Conservation (phyloP, 2,888 invertebrate species). For the Actias luna region DNA sequence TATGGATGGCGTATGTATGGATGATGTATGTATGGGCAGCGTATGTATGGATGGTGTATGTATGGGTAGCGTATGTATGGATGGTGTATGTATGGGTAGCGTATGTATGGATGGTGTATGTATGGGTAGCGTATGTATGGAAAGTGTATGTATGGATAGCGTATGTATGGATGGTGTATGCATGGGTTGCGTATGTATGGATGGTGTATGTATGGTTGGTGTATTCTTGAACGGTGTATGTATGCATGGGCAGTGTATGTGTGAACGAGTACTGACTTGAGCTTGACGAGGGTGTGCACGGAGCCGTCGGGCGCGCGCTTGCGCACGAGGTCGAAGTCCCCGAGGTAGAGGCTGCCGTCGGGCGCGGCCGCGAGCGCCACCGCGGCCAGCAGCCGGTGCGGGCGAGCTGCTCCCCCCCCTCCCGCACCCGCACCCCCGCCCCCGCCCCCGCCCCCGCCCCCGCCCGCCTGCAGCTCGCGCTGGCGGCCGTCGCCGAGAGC, state of each 20-base stretch:
- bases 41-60: not conserved
- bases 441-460: slow-evolving; percentile 91
- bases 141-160: no score
- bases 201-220: not conserved
- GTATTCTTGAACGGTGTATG: not conserved
- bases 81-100: no score
- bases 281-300: slow-evolving; percentile 88
- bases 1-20: no score
- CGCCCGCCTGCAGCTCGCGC: slow-evolving; percentile 89
- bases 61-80: no score
- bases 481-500: slow-evolving; percentile 96
- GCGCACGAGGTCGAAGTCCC: slow-evolving; percentile 96
- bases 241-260: not conserved
- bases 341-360: slow-evolving; percentile 96
- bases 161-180: not conserved
- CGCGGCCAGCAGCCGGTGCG: slow-evolving; percentile 93
- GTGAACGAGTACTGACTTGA: slow-evolving; percentile 84
- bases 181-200: not conserved
- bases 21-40: no score
- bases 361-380: slow-evolving; percentile 95
- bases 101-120: not conserved
- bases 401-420: slow-evolving; percentile 86
- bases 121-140: not conserved
- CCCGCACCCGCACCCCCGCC: slow-evolving; percentile 89
- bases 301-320: slow-evolving; percentile 93